These are phyloP conservation scores for Psylliodes chrysocephalus DNA, from an alignment of 2,888 invertebrate species.

Conservation along the genomic window DNA sequence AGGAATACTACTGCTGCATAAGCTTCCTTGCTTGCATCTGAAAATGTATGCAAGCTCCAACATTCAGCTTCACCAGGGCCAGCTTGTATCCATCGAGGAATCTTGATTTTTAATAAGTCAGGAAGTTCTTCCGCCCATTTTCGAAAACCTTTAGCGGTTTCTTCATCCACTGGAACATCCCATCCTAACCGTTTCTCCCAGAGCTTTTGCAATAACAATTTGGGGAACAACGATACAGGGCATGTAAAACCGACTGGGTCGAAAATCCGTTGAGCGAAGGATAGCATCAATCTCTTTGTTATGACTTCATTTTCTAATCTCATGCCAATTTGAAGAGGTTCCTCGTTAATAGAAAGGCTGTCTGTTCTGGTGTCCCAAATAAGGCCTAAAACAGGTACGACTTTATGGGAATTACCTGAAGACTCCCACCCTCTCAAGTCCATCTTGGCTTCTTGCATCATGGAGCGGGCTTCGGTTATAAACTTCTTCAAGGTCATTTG, in stretches of 20 bases:
- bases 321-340: too few relatives aligned
- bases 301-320: slow-evolving; percentile 4
- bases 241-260: slow-evolving; percentile 37
- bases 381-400: slow-evolving; percentile 22
- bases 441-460: slow-evolving; percentile 27
- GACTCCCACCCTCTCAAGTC: slow-evolving; percentile 35
- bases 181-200: slow-evolving; percentile 30
- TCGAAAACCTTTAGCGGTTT: not conserved
- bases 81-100: slow-evolving; percentile 1
- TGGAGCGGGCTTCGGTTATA: slow-evolving; percentile 9
- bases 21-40: too few relatives aligned
- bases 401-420: not conserved
- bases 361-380: slow-evolving; percentile 29
- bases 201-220: slow-evolving; percentile 24
- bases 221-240: slow-evolving; percentile 35
- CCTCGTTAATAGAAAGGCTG: slow-evolving; percentile 10
- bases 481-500: slow-evolving; percentile 18
- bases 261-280: slow-evolving; percentile 33
- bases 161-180: slow-evolving; percentile 23
- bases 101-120: too few relatives aligned
- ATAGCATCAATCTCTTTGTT: slow-evolving; percentile 26
- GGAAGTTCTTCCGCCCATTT: not conserved
- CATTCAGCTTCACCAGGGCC: not conserved
- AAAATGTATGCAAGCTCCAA: slow-evolving; percentile 34
- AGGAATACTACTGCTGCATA: too few relatives aligned